Base-by-base conservation (phyloP, 2,113 vertebrate species). In the Euleptes europaea region DNA sequence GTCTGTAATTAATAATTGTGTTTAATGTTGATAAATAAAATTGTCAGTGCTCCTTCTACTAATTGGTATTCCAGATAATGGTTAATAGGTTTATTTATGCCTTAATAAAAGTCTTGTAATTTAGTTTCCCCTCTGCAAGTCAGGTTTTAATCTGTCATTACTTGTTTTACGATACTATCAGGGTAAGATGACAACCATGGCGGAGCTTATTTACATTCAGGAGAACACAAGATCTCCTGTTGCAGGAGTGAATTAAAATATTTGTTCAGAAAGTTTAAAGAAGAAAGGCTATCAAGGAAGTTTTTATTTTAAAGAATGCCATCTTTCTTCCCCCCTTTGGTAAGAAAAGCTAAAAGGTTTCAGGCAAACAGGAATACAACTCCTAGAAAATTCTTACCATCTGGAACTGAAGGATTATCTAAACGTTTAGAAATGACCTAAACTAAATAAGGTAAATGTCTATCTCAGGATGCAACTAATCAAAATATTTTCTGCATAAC, bases 21-120 rank as follows among this genome's bases (percentile, higher is more conserved):
- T 96, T 97, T 97, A 97, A 98, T 97, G 97, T 97, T 97, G 97
- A 98, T 98, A 99, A 98, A 98, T 98, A 98, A 98, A 98, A 98
- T 98, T 97, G 97, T 97, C 96, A 97, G 96, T 96, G 96, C 96
- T 98, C 97, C 97, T 98, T 97, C 97, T 96, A 97, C 97, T 98
- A 98, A 98, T 97, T 98, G 97, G 96, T 96, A 97, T 97, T 97
- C 97, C 96, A 98, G 97, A 98, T 98, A 97, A 97, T 95, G 77
- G 92, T 95, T 96, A 97, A 96, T 95, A 95, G 94, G 94, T 95
- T 96, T 97, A 98, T 97, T 98, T 98, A 98, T 96, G 97, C 97
- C 97, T 98, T 98, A 97, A 98, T 97, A 98, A 96, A 96, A 95
- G 94, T 95, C 87, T 38, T 97, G 96, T 96, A 96, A 96, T 97